Conservation (phyloP, 2,797 vertebrate genomes). For the Ciconia nigra region DNA sequence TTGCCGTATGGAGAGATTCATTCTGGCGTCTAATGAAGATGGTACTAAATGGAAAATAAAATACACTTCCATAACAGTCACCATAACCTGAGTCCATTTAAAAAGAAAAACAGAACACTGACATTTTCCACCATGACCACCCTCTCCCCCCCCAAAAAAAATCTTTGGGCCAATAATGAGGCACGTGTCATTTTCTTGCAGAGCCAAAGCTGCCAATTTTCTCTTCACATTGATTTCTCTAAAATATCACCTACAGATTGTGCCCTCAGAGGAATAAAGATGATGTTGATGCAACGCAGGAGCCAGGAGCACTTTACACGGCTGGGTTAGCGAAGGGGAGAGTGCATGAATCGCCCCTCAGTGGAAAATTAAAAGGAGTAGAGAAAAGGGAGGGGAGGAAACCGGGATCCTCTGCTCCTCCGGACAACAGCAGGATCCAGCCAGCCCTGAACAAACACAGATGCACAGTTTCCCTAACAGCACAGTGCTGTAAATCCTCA, state of each 20-base stretch:
- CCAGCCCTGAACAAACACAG: not conserved
- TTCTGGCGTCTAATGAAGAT: not conserved
- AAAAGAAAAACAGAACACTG: not conserved
- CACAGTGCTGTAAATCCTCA: not conserved
- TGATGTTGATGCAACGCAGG: not conserved
- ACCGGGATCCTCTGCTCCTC: not conserved
- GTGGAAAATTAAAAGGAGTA: not conserved
- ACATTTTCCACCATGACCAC: not conserved
- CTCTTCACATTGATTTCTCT: not conserved
- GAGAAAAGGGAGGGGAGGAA: not conserved
- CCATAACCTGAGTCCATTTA: not conserved
- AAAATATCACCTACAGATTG: not conserved
- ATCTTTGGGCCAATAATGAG: not conserved
- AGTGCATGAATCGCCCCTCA: not conserved
- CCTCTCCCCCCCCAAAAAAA: accelerated
- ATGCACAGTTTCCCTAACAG: not conserved
- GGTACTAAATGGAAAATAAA: not conserved
- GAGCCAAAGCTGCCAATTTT: not conserved
- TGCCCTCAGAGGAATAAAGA: not conserved
- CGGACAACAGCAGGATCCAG: not conserved
- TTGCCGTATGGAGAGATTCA: not conserved
- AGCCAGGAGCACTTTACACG: not conserved
- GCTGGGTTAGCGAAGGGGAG: too few species aligned
- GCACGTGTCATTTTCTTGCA: not conserved
- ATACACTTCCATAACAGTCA: not conserved